These are phyloP conservation scores for Sebastes steindachneri DNA, from an alignment of 2,797 vertebrate species.

Conservation along the genomic window DNA sequence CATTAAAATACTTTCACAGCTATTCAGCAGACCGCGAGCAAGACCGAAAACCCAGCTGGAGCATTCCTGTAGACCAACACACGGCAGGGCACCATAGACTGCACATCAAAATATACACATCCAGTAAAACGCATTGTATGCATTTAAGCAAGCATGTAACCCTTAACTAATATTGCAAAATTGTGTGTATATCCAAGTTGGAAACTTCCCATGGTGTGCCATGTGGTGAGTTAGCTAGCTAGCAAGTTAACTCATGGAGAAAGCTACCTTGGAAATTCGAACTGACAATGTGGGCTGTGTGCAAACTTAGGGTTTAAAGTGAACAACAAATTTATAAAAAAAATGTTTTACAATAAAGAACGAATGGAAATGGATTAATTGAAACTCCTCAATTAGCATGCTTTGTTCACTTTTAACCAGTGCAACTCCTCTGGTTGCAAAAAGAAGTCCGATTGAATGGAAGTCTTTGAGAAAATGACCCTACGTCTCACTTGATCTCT, in stretches of 20 bases:
- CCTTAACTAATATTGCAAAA: neutral
- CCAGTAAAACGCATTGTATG: neutral
- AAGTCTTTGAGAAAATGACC: no score
- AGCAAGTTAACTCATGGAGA: neutral
- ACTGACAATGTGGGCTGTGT: neutral
- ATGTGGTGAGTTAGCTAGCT: neutral
- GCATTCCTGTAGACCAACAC: constrained; percentile 61
- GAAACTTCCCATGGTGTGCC: neutral
- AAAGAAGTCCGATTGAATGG: no score
- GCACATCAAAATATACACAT: constrained; percentile 22
- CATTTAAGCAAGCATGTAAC: neutral
- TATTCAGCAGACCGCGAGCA: constrained; percentile 64
- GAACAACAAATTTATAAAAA: neutral
- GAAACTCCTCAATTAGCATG: neutral
- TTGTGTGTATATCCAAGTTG: neutral
- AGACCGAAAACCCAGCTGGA: constrained; percentile 77
- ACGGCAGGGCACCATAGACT: constrained; percentile 15
- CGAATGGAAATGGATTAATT: neutral
- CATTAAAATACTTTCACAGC: constrained; percentile 75
- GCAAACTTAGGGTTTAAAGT: neutral
- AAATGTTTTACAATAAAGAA: neutral
- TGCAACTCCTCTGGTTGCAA: no score
- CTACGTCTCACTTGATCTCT: no score
- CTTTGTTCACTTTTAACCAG: no score
- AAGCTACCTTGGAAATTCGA: neutral